phyloP scores from a whole-genome alignment of 2,888 invertebrate species.

The Erebia aethiops region DNA sequence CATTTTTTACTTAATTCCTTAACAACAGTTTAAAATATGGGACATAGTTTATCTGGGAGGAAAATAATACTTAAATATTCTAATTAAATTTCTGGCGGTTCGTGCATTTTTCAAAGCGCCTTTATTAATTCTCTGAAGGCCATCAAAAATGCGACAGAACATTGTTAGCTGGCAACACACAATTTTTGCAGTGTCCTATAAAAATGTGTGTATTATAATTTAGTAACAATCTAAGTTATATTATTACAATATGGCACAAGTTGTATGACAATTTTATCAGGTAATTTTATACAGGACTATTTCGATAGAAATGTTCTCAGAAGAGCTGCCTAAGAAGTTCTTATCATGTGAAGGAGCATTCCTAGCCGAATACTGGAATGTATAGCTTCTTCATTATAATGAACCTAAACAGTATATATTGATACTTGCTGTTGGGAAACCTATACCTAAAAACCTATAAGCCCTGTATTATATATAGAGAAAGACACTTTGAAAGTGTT shows the following conservation, averaged over 20 bases:
- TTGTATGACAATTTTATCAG: background rate
- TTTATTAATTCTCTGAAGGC: constrained; percentile 65
- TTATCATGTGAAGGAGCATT: background rate
- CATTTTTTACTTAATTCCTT: too few species aligned
- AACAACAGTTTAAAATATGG: too few species aligned
- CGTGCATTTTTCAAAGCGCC: constrained; percentile 76
- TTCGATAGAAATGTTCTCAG: background rate
- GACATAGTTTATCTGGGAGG: background rate
- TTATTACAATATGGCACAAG: constrained; percentile 13
- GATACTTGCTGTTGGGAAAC: too few species aligned
- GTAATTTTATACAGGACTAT: background rate
- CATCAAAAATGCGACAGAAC: constrained; percentile 68
- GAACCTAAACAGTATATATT: too few species aligned
- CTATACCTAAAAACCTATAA: background rate
- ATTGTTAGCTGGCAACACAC: constrained; percentile 60
- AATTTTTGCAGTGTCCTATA: constrained; percentile 78
- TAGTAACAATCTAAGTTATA: background rate
- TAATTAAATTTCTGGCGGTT: constrained; percentile 44
- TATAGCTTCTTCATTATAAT: too few species aligned
- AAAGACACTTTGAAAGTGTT: constrained; percentile 58
- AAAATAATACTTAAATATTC: background rate
- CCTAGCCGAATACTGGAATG: too few species aligned
- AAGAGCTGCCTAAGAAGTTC: too few species aligned
- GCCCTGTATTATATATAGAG: background rate
- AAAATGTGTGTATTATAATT: constrained; percentile 75